phyloP scores from a whole-genome alignment of 2,113 vertebrate species.

The Chitala chitala region DNA sequence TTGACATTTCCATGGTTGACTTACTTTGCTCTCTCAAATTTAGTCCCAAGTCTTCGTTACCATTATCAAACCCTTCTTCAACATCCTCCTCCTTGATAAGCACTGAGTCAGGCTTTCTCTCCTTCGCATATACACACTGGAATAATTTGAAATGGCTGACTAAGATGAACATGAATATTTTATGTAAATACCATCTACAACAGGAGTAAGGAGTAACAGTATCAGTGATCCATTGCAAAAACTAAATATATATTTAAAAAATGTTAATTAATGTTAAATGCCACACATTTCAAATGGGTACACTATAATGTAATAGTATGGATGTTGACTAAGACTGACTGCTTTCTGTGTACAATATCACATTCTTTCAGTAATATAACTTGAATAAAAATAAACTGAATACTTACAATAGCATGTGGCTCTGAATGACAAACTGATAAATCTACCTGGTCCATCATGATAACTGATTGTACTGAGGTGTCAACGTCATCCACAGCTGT shows the following conservation, averaged over 20 bases:
- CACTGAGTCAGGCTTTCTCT: constrained; percentile 22
- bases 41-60: not conserved
- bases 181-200: not conserved
- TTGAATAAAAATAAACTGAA: too few relatives aligned
- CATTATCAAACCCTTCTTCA: constrained; percentile 10
- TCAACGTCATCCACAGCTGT: not conserved
- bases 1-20: not conserved
- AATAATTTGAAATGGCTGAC: not conserved
- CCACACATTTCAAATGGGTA: too few relatives aligned
- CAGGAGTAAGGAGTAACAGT: too few relatives aligned
- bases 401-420: too few relatives aligned
- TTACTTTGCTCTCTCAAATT: not conserved
- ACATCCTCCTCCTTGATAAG: constrained; percentile 30
- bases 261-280: too few relatives aligned
- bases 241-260: too few relatives aligned
- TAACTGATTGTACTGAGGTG: not conserved
- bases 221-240: too few relatives aligned
- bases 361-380: too few relatives aligned
- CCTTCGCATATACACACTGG: constrained; percentile 6
- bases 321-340: too few relatives aligned
- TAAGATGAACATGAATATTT: not conserved
- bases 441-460: not conserved
- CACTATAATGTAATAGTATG: too few relatives aligned
- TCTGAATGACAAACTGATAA: too few relatives aligned
- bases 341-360: too few relatives aligned